Percentiles rank a stretch among this genome's conserved stretches.
phyloP scores from a whole-genome alignment of 1,140 invertebrate genomes.

The Pogonomyrmex barbatus region DNA sequence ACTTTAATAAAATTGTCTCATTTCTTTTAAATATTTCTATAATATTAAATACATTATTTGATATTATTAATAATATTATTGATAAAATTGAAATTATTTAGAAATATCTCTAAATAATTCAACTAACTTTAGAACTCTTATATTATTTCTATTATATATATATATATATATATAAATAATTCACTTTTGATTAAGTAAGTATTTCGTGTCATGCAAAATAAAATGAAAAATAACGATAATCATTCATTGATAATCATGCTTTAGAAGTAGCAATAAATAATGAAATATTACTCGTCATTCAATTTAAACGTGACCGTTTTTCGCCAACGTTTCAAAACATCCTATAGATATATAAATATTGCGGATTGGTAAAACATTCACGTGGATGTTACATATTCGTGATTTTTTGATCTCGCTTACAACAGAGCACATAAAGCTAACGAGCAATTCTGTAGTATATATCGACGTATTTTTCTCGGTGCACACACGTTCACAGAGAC shows the following conservation, averaged over 20 bases:
- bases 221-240: background rate
- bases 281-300: background rate
- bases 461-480: conserved; percentile 36
- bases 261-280: background rate
- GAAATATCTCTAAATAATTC: background rate
- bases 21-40: background rate
- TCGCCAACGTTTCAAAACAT: background rate
- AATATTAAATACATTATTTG: background rate
- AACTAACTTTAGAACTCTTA: background rate
- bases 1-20: background rate
- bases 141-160: too few relatives aligned
- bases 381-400: background rate
- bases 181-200: too few relatives aligned
- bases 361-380: conserved; percentile 31
- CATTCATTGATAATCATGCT: background rate
- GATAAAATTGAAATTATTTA: background rate
- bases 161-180: too few relatives aligned
- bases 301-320: background rate
- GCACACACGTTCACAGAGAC: background rate
- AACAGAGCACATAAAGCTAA: conserved; percentile 20
- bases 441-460: conserved; percentile 21
- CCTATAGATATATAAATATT: background rate
- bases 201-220: background rate
- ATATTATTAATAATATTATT: background rate
- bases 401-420: conserved; percentile 44